Base-by-base conservation (phyloP, 2,113 vertebrate species). In the Pygoscelis antarcticus region DNA sequence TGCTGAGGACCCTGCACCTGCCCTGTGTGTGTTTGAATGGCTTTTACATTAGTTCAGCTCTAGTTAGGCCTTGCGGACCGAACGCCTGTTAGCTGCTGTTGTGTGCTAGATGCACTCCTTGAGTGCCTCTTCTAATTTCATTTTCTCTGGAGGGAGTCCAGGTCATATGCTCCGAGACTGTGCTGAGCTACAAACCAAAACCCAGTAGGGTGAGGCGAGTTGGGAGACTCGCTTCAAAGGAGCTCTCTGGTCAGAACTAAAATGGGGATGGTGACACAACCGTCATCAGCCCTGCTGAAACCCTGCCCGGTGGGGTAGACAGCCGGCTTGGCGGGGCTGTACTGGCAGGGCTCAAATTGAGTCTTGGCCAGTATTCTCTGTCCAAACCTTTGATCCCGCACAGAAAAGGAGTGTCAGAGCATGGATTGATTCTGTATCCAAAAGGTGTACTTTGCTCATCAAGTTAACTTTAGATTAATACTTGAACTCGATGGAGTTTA, bases 121-220 rank as follows among this genome's bases (percentile, higher is more conserved):
- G 25, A 55, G 16, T 23, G 29, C 23, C 54, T 74, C 44, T 68
- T 19, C 38, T 51, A 4, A 21, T 47, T 36, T 29, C 3, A 17
- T n/a, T 60, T 71, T 46, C 25, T 64, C 82, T 55, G 36, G 38
- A 42, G 44, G 23, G 18, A 32, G 30, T 16, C 12, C 57, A 47
- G 46, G 22, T 81, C 36, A 7, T 13, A 2, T 8, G 44, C 44
- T 60, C 19, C 0, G 0, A 49, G 57, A 3, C 57, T 38, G 8
- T 36, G 61, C 42, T 66, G 72, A 76, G 64, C 78, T 82, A 22
- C 60, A 82, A 70, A 55, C 36, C 38, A 38, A 51, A 65, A 40
- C 13, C 5, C 19, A 6, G 36, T 5, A 21, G 51, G 46, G 19
- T 22, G 51, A 70, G 44, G 40, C 0, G 0, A 27, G 29, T 1